phyloP scores from a whole-genome alignment of 2,888 invertebrate genomes.

The Dicyrtomina minuta region DNA sequence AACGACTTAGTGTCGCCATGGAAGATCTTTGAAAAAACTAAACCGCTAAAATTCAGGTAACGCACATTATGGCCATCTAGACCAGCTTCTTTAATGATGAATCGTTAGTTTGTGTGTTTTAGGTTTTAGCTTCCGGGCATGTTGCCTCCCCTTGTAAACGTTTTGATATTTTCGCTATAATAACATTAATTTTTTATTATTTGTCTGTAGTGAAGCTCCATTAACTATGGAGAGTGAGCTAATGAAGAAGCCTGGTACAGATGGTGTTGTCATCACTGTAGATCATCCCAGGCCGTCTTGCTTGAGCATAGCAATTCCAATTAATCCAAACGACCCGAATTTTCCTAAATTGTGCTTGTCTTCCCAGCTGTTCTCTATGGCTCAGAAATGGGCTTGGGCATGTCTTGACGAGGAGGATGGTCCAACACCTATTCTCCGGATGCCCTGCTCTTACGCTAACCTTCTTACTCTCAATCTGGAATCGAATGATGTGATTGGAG shows the following conservation, averaged over 20 bases:
- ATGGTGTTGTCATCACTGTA: conserved; percentile 42
- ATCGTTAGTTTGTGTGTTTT: background rate
- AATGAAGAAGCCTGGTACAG: conserved; percentile 40
- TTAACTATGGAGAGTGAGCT: conserved; percentile 44
- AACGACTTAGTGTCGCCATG: conserved; percentile 44
- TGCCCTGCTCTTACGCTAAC: conserved; percentile 53
- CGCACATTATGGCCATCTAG: background rate
- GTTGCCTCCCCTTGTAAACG: background rate
- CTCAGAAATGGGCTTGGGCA: conserved; percentile 53
- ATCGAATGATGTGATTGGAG: conserved; percentile 49
- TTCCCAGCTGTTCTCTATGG: conserved; percentile 51
- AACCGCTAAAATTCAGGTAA: conserved; percentile 36
- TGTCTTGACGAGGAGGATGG: conserved; percentile 49
- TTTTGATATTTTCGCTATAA: too few species aligned
- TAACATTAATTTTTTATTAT: background rate
- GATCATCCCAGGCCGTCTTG: conserved; percentile 45
- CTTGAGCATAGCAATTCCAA: conserved; percentile 48
- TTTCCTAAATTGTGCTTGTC: conserved; percentile 51
- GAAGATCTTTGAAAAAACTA: conserved; percentile 45
- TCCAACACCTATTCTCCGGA: conserved; percentile 47
- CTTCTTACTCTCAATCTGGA: conserved; percentile 51
- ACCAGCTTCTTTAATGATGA: background rate
- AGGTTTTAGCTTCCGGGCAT: background rate
- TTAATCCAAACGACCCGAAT: conserved; percentile 46
- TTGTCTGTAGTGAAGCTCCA: conserved; percentile 34